Percentiles rank a stretch among this genome's conserved stretches.
phyloP scores from a whole-genome alignment of 2,113 vertebrate genomes.

The Speoplatyrhinus poulsoni region DNA sequence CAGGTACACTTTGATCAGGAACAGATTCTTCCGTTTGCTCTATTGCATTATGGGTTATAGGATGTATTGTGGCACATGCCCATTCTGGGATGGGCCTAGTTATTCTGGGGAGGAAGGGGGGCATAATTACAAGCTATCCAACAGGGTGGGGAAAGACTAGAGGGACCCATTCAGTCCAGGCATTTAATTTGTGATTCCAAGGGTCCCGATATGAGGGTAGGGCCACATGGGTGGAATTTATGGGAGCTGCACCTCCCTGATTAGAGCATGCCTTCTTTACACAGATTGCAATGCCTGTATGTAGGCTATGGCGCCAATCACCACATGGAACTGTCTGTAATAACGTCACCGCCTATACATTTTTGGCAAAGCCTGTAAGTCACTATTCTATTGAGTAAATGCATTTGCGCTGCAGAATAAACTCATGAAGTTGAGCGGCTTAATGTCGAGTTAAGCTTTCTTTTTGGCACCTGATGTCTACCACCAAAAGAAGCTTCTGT shows the following conservation, averaged over 20 bases:
- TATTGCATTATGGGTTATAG: constrained; percentile 30
- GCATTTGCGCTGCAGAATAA: constrained; percentile 9
- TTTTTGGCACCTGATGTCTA: background rate
- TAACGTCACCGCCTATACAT: constrained; percentile 56
- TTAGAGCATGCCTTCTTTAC: constrained; percentile 33
- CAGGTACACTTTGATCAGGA: too few species aligned
- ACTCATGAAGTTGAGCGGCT: background rate
- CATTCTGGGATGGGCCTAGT: constrained; percentile 41
- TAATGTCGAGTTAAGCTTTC: background rate
- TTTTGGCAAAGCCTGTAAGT: constrained; percentile 24
- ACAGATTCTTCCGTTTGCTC: constrained; percentile 25
- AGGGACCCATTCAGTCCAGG: constrained; percentile 54
- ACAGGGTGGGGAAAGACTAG: constrained; percentile 50
- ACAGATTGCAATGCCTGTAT: constrained; percentile 10
- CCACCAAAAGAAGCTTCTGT: too few species aligned
- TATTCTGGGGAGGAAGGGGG: constrained; percentile 25
- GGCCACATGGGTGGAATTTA: constrained; percentile 64
- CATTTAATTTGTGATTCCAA: constrained; percentile 65
- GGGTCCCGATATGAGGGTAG: constrained; percentile 54
- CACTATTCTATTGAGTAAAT: constrained; percentile 17
- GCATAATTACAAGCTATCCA: constrained; percentile 67
- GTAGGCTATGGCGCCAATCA: constrained; percentile 33
- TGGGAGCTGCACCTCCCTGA: constrained; percentile 58
- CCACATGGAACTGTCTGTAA: constrained; percentile 53
- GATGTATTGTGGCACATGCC: constrained; percentile 30